These are phyloP conservation scores for Drosophila ustulata DNA, from an alignment of 2,888 invertebrate genomes.

Conservation along the genomic window DNA sequence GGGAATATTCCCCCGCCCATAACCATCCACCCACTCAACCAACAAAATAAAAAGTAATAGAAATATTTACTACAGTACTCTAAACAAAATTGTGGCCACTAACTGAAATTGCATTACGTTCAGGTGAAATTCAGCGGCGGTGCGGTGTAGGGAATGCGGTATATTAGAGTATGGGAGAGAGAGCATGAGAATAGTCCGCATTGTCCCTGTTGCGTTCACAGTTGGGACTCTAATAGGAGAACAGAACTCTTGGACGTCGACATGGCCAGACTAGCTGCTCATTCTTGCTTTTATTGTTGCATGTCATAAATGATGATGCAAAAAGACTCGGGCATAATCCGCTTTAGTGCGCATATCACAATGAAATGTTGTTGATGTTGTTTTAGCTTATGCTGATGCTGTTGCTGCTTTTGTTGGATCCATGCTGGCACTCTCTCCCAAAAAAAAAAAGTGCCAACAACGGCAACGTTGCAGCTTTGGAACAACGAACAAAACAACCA, in stretches of 20 bases:
- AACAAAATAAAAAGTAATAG: slow-evolving; percentile 40
- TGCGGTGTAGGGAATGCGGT: background rate
- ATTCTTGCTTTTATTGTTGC: slow-evolving; percentile 64
- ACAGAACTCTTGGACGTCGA: slow-evolving; percentile 14
- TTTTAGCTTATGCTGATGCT: slow-evolving; percentile 19
- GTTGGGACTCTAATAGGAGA: slow-evolving; percentile 35
- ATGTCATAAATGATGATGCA: slow-evolving; percentile 78
- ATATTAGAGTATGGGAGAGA: background rate
- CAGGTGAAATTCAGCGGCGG: slow-evolving; percentile 15
- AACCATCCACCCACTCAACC: background rate
- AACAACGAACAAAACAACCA: background rate
- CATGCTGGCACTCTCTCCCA: background rate
- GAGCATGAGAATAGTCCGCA: background rate
- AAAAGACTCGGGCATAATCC: slow-evolving; percentile 78
- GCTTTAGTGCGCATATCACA: slow-evolving; percentile 80
- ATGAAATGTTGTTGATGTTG: slow-evolving; percentile 63
- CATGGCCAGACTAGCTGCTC: slow-evolving; percentile 23
- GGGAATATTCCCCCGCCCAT: slow-evolving; percentile 32
- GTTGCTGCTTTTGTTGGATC: slow-evolving; percentile 6
- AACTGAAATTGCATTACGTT: slow-evolving; percentile 73
- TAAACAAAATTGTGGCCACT: slow-evolving; percentile 78
- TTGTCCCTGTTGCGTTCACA: slow-evolving; percentile 40
- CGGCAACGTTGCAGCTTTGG: background rate
- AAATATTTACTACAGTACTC: slow-evolving; percentile 67
- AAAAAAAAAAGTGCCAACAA: slow-evolving; percentile 15